Evolutionary conservation across 2,888 invertebrate species (phyloP), one percentile per base, ranked within the genome.

Genomic region (Dryomyza anilis): DNA sequence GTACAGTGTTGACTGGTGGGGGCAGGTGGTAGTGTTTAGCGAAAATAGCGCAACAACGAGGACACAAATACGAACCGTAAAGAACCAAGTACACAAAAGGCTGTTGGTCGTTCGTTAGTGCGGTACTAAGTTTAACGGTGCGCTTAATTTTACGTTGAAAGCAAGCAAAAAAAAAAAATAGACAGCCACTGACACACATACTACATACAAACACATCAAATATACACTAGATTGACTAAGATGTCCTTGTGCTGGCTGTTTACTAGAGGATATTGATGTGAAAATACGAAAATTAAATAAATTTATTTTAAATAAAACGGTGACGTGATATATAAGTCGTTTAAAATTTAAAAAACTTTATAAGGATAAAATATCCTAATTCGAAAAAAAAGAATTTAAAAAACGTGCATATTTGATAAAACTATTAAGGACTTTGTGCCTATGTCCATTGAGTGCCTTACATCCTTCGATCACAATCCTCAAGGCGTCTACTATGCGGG

Each of bases 401-500:
- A 62, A 7, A 57, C 63, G 65, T 43, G n/a, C n/a, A n/a, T n/a
- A n/a, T n/a, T n/a, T n/a, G n/a, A n/a, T n/a, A n/a, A n/a, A n/a
- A n/a, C n/a, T n/a, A n/a, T n/a, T n/a, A 78, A 76, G 78, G 75
- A 53, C 53, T 52, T 27, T 14, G 61, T 61, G 61, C 61, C 61
- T 82, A 82, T 82, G 82, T 81, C 82, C 75, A 83, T 83, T 77
- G 82, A 82, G 82, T 82, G 82, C 82, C 82, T 82, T 83, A 82
- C 83, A 76, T 79, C 81, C 74, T 83, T 82, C 73, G 83, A 83
- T 78, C 80, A 81, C 73, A 82, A 82, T 81, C 78, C 79, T 72
- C 81, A 82, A 78, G 82, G 82, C 78, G 83, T 82, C 74, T 82
- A 82, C 74, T 82, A 81, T 82, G 83, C 82, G 75, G 82, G 82